Base-by-base conservation (phyloP, 2,888 invertebrate species). In the Drosophila tanythrix region DNA sequence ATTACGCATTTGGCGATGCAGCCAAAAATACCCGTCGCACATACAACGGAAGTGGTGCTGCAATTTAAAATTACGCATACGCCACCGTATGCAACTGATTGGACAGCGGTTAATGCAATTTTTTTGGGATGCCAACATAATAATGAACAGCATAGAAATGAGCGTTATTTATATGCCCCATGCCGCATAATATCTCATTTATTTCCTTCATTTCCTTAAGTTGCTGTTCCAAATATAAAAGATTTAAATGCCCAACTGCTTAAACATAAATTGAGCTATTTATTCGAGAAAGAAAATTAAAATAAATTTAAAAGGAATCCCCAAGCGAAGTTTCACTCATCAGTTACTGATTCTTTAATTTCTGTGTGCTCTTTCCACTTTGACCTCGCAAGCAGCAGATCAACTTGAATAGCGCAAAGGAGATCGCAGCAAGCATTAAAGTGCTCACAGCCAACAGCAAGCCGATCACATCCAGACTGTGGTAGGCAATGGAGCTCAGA, bases 381-480 rank as follows among this genome's bases (percentile, higher is more conserved):
- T 5, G 43, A 57, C 40, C 25, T 27, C 18, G 29, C 1, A 40
- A 6, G 1, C 56, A 57, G 13, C 51, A 33, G 0, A 51, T 3
- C 0, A 79, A 5, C 58, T 65, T 80, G 0, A 66, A 38, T 0
- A 66, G 0, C 0, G 50, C 35, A 6, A 36, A 36, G 1, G 43
- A 3, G n/a, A 69, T 3, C 10, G 67, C 1, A 0, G 36, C 15
- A 1, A 89, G 2, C 1, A 55, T 6, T 0, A 80, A 11, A 0
- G 76, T 2, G 3, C 58, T 36, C 2, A 73, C 81, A 2, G 72
- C 87, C 35, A 83, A 61, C 0, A 92, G 51, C 35, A 90, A 64
- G 11, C 78, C 65, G 1, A 91, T 70, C 1, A 90, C 88, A 83
- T 93, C 93, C 1, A 93, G 38, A 57, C 79, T 92, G 48, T 93